Percentiles rank a stretch among this genome's conserved stretches.
Evolutionary conservation across 2,888 invertebrate species (phyloP).

Genomic region (Drosophila robusta): DNA sequence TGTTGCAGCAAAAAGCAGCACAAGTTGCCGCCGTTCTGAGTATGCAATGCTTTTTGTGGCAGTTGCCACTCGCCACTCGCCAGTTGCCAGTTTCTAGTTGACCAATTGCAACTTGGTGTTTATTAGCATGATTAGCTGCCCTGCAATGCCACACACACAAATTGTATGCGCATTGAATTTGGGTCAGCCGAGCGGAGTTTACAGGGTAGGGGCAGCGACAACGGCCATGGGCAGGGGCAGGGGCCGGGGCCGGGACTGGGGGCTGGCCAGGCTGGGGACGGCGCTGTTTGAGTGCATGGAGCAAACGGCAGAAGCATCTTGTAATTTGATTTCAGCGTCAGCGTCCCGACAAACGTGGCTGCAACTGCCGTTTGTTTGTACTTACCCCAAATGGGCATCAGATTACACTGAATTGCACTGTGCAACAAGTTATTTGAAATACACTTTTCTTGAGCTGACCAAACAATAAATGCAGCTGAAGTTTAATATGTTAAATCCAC

Average conservation of each 20-base stretch:
- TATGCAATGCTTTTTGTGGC: constrained; percentile 67
- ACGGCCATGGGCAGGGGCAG: no score
- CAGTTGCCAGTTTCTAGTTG: constrained; percentile 24
- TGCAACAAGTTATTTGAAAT: constrained; percentile 35
- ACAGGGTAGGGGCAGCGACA: no score
- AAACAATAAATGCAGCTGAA: background rate
- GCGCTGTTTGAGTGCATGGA: constrained; percentile 23
- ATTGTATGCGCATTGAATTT: constrained; percentile 69
- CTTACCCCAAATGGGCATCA: constrained; percentile 28
- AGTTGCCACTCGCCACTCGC: constrained; percentile 8
- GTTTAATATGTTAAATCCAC: no score
- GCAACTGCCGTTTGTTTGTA: constrained; percentile 47
- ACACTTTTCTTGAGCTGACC: no score
- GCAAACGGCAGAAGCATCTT: constrained; percentile 63
- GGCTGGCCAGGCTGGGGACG: background rate
- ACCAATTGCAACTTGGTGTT: constrained; percentile 73
- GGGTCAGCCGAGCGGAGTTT: constrained; percentile 48
- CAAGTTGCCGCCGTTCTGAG: constrained; percentile 47
- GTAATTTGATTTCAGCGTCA: constrained; percentile 75
- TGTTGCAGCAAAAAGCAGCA: constrained; percentile 22
- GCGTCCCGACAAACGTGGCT: constrained; percentile 45
- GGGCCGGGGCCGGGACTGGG: background rate
- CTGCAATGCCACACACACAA: constrained; percentile 55
- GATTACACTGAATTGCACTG: constrained; percentile 56
- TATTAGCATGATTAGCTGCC: constrained; percentile 76